These are phyloP conservation scores for Drosophila subquinaria DNA, from an alignment of 2,888 invertebrate genomes.

Conservation along the genomic window DNA sequence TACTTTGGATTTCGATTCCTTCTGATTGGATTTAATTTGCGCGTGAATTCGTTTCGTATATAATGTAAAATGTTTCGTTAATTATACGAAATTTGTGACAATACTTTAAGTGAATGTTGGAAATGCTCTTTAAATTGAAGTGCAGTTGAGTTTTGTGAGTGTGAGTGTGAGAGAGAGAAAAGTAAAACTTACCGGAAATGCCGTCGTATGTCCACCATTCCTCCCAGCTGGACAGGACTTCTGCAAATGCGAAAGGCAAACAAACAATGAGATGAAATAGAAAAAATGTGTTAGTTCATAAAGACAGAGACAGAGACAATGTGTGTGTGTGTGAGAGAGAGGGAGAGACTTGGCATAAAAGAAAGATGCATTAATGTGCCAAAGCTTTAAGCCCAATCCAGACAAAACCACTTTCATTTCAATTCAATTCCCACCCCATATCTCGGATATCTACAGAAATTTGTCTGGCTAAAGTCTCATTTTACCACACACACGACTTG, in stretches of 20 bases:
- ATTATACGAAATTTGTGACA: background rate
- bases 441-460: conserved; percentile 36
- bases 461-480: conserved; percentile 48
- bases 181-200: conserved; percentile 95
- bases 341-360: background rate
- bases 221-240: conserved; percentile 91
- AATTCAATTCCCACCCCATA: background rate
- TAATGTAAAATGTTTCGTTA: background rate
- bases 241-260: conserved; percentile 66
- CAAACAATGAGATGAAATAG: conserved; percentile 15
- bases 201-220: conserved; percentile 99
- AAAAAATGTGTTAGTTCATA: conserved; percentile 25
- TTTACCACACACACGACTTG: conserved; percentile 39
- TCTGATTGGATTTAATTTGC: background rate
- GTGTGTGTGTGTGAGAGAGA: too few species aligned
- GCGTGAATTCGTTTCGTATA: background rate
- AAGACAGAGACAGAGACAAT: background rate
- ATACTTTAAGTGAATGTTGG: background rate
- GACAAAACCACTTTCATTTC: conserved; percentile 19
- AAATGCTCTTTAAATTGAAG: conserved; percentile 15
- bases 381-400: conserved; percentile 38
- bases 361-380: conserved; percentile 48
- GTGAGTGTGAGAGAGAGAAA: too few species aligned
- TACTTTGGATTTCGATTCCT: background rate
- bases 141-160: too few species aligned